Evolutionary conservation across 2,888 invertebrate species (phyloP).

Genomic region (Harpalus rubripes): DNA sequence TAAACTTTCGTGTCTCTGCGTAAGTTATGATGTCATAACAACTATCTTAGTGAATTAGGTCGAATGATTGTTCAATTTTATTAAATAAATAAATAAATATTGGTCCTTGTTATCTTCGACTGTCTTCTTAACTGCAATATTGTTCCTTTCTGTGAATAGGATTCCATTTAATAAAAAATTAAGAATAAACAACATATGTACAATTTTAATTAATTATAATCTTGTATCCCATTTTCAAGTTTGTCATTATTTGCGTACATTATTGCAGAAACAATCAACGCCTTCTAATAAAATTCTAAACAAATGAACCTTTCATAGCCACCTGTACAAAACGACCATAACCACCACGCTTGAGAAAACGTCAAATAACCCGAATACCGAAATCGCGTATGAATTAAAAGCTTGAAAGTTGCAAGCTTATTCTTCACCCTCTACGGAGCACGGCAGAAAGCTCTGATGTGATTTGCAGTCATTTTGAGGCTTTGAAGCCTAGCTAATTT

Average conservation of each 20-base stretch:
- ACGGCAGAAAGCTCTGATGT: constrained; percentile 32
- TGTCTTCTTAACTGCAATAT: no score
- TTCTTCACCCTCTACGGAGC: constrained; percentile 43
- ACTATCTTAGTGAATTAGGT: no score
- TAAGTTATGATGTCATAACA: no score
- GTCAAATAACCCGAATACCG: constrained; percentile 23
- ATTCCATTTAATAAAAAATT: no score
- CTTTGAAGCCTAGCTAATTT: constrained; percentile 27
- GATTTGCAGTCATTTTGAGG: constrained; percentile 34
- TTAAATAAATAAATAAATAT: no score
- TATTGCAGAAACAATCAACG: neutral
- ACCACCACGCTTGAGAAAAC: constrained; percentile 13
- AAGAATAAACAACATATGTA: no score
- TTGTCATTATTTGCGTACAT: neutral
- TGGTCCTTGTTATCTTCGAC: no score
- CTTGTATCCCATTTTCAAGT: no score
- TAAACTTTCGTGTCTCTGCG: no score
- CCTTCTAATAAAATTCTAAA: constrained; percentile 12
- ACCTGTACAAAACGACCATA: constrained; percentile 9
- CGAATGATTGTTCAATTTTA: no score
- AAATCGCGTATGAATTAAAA: constrained; percentile 50
- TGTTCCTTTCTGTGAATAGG: no score
- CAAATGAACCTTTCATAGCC: constrained; percentile 3
- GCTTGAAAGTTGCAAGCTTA: constrained; percentile 34
- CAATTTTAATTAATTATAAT: no score